Evolutionary conservation across 1,140 invertebrate species (phyloP).

Genomic region (Meloidogyne exigua): DNA sequence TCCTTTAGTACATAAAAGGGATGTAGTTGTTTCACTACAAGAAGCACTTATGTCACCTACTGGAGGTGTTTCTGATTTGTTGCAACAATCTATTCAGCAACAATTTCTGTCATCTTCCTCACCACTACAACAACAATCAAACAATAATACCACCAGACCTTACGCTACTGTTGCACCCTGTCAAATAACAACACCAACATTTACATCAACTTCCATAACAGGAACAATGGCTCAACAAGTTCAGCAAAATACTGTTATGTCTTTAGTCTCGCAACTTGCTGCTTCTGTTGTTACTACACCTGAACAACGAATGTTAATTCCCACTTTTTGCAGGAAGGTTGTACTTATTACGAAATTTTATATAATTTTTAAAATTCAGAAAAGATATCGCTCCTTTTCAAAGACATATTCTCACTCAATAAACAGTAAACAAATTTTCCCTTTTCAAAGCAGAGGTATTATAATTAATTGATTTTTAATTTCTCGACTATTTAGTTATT

Average conservation of each 20-base stretch:
- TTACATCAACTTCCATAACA: neutral
- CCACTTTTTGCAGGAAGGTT: neutral
- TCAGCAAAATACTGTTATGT: neutral
- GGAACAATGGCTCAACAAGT: neutral
- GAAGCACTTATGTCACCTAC: neutral
- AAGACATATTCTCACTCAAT: neutral
- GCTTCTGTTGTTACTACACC: conserved; percentile 4
- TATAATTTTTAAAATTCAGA: neutral
- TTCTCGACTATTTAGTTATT: neutral
- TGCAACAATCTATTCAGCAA: neutral
- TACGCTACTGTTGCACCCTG: neutral
- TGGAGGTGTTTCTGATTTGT: neutral
- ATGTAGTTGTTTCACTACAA: conserved; percentile 4
- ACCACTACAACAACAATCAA: neutral
- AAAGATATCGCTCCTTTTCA: neutral
- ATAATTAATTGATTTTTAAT: neutral
- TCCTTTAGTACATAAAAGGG: neutral
- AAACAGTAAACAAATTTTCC: neutral
- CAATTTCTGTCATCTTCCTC: neutral
- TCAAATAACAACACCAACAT: neutral
- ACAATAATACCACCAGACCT: neutral
- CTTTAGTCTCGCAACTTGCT: neutral
- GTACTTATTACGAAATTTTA: neutral
- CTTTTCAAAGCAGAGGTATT: neutral
- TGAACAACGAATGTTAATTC: neutral